phyloP scores from a whole-genome alignment of 2,797 vertebrate genomes.

The Silurus lanzhouensis region DNA sequence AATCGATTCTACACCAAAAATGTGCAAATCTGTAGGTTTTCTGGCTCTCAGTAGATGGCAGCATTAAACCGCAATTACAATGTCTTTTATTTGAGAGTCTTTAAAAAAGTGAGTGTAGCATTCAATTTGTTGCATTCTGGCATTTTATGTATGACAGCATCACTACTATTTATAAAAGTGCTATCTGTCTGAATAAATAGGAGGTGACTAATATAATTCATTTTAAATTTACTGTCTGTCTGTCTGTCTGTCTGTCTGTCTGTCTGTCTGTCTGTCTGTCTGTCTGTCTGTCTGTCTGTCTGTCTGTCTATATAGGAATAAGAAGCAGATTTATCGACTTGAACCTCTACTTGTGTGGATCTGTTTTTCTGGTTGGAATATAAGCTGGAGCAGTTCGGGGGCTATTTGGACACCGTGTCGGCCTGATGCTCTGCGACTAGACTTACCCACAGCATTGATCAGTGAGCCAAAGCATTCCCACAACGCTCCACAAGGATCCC shows the following conservation, averaged over 20 bases:
- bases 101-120: background rate
- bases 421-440: constrained; percentile 55
- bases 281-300: background rate
- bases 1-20: background rate
- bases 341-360: background rate
- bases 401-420: constrained; percentile 45
- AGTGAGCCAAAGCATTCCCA: constrained; percentile 61
- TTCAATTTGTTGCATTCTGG: background rate
- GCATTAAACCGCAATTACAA: constrained; percentile 42
- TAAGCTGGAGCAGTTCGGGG: constrained; percentile 29
- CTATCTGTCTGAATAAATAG: background rate
- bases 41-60: constrained; percentile 52
- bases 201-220: background rate
- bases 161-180: background rate
- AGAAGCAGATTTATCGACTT: background rate
- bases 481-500: constrained; percentile 60
- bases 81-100: background rate
- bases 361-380: constrained; percentile 32
- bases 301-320: constrained; percentile 3
- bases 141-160: background rate
- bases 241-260: background rate
- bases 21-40: background rate
- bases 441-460: constrained; percentile 65
- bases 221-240: background rate
- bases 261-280: background rate